phyloP scores from a whole-genome alignment of 2,797 vertebrate species.

The Acanthopagrus latus region DNA sequence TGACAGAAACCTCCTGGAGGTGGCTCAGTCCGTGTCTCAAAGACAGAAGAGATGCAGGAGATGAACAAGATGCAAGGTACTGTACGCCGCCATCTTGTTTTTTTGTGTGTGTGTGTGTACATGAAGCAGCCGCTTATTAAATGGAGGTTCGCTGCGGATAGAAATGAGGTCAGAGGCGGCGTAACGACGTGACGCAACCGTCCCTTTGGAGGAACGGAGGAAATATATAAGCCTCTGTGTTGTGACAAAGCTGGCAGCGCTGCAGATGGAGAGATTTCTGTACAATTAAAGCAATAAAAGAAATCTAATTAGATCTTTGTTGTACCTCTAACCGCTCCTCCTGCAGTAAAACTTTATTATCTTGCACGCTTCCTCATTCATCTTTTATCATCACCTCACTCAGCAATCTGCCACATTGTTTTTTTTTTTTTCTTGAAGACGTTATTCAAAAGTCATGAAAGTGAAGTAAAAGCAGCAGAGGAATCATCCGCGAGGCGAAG shows the following conservation, averaged over 20 bases:
- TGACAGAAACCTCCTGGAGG: conserved; percentile 9
- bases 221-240: background rate
- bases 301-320: conserved; percentile 18
- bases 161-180: conserved; percentile 75
- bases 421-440: background rate
- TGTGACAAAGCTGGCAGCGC: background rate
- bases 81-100: conserved; percentile 81
- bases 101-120: conserved; percentile 31
- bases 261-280: conserved; percentile 24
- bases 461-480: background rate
- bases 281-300: conserved; percentile 21
- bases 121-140: conserved; percentile 45
- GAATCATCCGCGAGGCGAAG: background rate
- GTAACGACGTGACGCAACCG: conserved; percentile 61
- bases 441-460: background rate
- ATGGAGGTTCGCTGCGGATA: conserved; percentile 58
- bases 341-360: conserved; percentile 15
- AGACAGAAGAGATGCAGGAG: conserved; percentile 33
- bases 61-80: conserved; percentile 69
- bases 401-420: background rate
- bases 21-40: conserved; percentile 32
- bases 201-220: background rate
- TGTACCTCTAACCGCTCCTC: conserved; percentile 12
- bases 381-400: conserved; percentile 9
- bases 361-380: background rate